Evolutionary conservation across 2,888 invertebrate species (phyloP), one percentile per base, ranked within the genome.

Genomic region (Drosophila diplacantha): DNA sequence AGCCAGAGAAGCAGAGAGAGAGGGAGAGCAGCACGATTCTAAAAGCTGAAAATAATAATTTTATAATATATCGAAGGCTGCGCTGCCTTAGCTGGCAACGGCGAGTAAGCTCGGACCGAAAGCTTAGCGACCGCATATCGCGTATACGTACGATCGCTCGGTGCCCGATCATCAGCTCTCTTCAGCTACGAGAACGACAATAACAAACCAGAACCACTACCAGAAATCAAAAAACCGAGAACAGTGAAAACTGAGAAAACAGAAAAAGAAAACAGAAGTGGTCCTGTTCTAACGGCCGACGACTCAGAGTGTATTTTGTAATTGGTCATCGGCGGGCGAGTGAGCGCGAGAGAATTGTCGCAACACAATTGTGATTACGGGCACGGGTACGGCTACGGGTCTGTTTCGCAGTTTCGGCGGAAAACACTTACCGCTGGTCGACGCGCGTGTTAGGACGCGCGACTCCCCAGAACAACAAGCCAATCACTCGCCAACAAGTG

Each of bases 221-320:
- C n/a, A 54, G 18, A 34, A 54, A 16, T n/a, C 14, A 11, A 18
- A 44, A 29, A 22, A 12, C 44, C 18, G 18, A 35, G 12, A 49
- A 49, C 49, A 39, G 41, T 50, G 16, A 50, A 39, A 24, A 39
- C 38, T 16, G n/a, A 32, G 20, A 20, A 43, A 41, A 41, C 24
- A 12, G 44, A 44, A 54, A 35, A 55, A 54, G 55, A 59, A 46
- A 39, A 46, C 18, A 46, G n/a, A 47, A 32, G 39, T 64, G 37
- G 60, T 69, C 75, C 73, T 63, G 57, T 59, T 75, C 81, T 81
- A 83, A 83, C 82, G 76, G 65, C 47, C 57, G 20, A 44, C 43
- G 16, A 43, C 26, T 26, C 29, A 47, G 35, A 37, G 47, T 52
- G 37, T 47, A 43, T 71, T 62, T 66, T 69, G 49, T 58, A 66